Base-by-base conservation (phyloP, 2,888 invertebrate genomes). In the Oligia latruncula region DNA sequence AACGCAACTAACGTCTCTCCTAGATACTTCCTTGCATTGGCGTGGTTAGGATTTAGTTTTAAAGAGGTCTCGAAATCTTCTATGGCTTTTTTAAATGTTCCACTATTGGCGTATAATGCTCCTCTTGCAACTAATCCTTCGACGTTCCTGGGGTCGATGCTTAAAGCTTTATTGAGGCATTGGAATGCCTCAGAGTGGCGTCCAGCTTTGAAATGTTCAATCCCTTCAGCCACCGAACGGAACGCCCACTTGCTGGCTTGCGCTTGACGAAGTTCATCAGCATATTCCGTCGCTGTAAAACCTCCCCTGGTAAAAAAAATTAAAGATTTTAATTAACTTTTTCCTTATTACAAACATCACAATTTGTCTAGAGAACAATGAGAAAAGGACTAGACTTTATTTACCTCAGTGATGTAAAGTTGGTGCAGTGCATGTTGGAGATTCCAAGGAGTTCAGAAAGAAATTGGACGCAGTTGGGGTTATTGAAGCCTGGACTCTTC, bases 221-320 rank as follows among this genome's bases (percentile, higher is more conserved):
- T 99, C 46, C 99, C 99, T 95, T 99, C 99, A n/a, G 99, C 99
- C 46, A 99, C 99, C 92, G 98, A 98, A 81, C 98, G 98, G 95
- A 99, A 99, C 2, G 99, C 99, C 99, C 99, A 99, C 95, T 99
- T 99, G 94, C 98, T 98, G 71, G 99, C 99, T 96, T 99, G 99
- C 23, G 98, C 97, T 95, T 99, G 98, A 81, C 99, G 98, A 89
- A 99, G 97, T 94, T 98, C 98, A 90, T 97, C 97, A 64, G 99
- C 98, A 95, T 98, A 98, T 91, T 99, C 99, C 88, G 98, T 97
- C 85, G 98, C 97, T 60, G 98, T 97, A 92, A 98, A 98, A 91
- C 98, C 97, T 88, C 98, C 97, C 91, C 98, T 98, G 92, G 89
- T 78, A 74, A 83, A 64, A 80, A 80, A 62, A 80, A 65, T 74